Evolutionary conservation across 1,140 invertebrate species (phyloP).

Genomic region (Drosophila mauritiana): DNA sequence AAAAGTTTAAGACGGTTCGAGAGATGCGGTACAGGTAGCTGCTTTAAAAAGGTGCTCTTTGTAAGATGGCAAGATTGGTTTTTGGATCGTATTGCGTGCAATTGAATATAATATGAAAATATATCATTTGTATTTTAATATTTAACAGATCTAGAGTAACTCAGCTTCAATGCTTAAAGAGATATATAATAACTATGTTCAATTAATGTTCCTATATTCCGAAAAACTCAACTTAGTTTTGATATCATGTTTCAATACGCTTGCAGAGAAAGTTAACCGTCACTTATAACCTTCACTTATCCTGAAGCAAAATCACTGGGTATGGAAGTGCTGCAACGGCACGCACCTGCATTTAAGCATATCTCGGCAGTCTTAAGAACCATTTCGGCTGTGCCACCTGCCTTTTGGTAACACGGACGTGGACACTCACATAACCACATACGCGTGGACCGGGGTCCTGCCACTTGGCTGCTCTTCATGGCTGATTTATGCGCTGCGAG

Average conservation of each 20-base stretch:
- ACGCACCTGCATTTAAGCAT: neutral
- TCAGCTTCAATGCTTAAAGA: too few species aligned
- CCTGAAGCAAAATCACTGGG: neutral
- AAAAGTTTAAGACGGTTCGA: conserved; percentile 47
- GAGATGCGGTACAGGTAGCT: neutral
- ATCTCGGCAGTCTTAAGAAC: conserved; percentile 14
- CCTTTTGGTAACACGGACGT: conserved; percentile 24
- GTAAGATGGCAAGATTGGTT: neutral
- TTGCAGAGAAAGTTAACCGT: too few species aligned
- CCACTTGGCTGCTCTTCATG: conserved; percentile 65
- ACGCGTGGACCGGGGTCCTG: conserved; percentile 23
- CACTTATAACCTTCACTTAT: too few species aligned
- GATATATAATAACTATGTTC: too few species aligned
- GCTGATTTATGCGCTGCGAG: conserved; percentile 73
- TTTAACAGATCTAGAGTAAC: too few species aligned
- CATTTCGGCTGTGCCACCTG: conserved; percentile 38
- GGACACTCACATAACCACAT: conserved; percentile 13
- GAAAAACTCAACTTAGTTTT: too few species aligned
- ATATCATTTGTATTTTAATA: too few species aligned
- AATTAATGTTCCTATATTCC: too few species aligned
- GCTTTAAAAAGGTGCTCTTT: conserved; percentile 11
- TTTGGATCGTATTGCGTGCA: neutral
- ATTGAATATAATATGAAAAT: too few species aligned
- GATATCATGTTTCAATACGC: too few species aligned
- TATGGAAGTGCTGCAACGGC: neutral